Base-by-base conservation (phyloP, 2,888 invertebrate species). In the Trachelus troglodyta region DNA sequence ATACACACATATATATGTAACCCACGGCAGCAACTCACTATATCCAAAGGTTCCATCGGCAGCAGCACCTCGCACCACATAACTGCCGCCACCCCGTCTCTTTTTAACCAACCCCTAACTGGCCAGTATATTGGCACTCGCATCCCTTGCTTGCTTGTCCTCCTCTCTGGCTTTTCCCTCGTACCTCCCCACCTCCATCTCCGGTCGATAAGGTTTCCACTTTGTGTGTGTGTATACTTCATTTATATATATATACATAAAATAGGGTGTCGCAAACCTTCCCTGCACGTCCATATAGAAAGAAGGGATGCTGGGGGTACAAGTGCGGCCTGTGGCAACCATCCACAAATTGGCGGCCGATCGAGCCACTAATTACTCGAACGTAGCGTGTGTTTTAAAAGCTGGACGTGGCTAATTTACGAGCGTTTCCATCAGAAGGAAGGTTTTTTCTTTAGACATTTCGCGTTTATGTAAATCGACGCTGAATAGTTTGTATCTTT, bases 261-360 rank as follows among this genome's bases (percentile, higher is more conserved):
- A 40, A 40, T 40, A 40, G 40, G 15, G 40, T 40, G 15, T 40
- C 40, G 15, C 15, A 40, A 40, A 40, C 15, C 40, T 40, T 40
- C 15, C 40, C 15, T 40, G 15, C 40, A 15, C 6, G 40, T 40
- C 40, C 15, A 23, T 34, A 74, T 34, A 34, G 34, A 34, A 4
- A n/a, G n/a, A 34, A 30, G 68, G 75, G 76, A 35, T 75, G 76
- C 30, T 4, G 40, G 74, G 79, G 78, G 75, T 69, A 75, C 74
- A 78, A 79, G 79, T 71, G 78, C 76, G 79, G 78, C 76, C 80
- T 81, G 79, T 79, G 84, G 80, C 81, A 79, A 76, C 81, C 81
- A 84, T 85, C 88, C 88, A 80, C 88, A 88, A 88, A 88, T 88
- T 88, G 87, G 85, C 82, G 87, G 83, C 87, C 85, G 86, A 88